These are phyloP conservation scores for Toxotes jaculatrix DNA, from an alignment of 2,113 vertebrate species.

Conservation along the genomic window DNA sequence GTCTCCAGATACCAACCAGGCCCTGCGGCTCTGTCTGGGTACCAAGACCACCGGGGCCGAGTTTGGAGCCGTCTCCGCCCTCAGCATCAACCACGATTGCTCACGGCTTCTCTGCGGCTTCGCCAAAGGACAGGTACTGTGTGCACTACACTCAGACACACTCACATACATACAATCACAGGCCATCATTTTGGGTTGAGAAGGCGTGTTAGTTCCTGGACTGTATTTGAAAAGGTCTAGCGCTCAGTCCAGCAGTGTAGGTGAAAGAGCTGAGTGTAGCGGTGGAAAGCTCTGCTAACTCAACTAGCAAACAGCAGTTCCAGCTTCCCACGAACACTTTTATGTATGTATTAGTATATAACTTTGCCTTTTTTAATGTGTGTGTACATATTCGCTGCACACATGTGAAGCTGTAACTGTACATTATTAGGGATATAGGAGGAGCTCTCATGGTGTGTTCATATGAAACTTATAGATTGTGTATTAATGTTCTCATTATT, in stretches of 20 bases:
- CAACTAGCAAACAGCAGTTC: too few species aligned
- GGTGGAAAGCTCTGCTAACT: too few species aligned
- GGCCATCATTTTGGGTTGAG: too few species aligned
- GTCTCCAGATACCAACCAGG: slow-evolving; percentile 93
- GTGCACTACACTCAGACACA: background rate
- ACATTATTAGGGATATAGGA: too few species aligned
- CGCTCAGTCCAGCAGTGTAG: background rate
- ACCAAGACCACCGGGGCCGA: slow-evolving; percentile 93
- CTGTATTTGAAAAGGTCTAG: background rate
- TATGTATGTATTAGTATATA: too few species aligned
- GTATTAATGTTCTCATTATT: too few species aligned
- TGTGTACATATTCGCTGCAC: too few species aligned
- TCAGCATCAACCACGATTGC: slow-evolving; percentile 96
- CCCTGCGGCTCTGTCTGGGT: slow-evolving; percentile 93
- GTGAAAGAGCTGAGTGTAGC: background rate
- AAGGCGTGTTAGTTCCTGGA: too few species aligned
- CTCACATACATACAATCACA: background rate
- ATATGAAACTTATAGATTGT: background rate
- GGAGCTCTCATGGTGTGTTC: too few species aligned
- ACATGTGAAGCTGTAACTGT: too few species aligned
- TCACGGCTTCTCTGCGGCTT: slow-evolving; percentile 97
- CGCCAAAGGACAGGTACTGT: slow-evolving; percentile 94
- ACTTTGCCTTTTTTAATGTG: too few species aligned
- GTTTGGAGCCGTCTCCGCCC: slow-evolving; percentile 95
- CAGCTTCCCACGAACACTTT: too few species aligned